Conservation (phyloP, 2,797 vertebrate species). For the Dicrostonyx torquatus region DNA sequence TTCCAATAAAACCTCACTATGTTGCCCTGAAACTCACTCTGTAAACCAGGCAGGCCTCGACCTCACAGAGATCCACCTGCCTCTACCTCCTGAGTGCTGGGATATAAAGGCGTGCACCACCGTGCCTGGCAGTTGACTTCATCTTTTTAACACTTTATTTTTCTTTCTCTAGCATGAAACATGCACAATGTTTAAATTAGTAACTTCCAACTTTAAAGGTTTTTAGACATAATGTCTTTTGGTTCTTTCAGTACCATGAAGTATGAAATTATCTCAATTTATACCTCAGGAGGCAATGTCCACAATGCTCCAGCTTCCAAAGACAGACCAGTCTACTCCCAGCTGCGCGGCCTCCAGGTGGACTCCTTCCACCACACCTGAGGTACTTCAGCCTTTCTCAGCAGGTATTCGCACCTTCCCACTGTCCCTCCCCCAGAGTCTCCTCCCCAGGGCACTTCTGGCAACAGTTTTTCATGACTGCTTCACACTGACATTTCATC, state of each 20-base stretch:
- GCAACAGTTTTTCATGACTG: background rate
- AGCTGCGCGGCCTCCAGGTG: background rate
- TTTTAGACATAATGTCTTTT: slow-evolving; percentile 20
- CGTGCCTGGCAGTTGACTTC: background rate
- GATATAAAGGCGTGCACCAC: background rate
- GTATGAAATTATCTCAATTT: background rate
- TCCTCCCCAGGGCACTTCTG: background rate
- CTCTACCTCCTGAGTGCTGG: background rate
- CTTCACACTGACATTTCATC: background rate
- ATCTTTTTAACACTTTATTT: background rate
- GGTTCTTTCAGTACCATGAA: slow-evolving; percentile 17
- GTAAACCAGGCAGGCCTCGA: background rate
- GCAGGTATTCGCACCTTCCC: background rate
- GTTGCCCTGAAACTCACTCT: background rate
- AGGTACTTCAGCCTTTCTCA: background rate
- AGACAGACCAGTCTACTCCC: background rate
- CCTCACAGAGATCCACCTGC: background rate
- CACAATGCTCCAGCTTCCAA: background rate
- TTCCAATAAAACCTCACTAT: background rate
- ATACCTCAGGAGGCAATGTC: background rate
- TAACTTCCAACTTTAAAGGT: background rate
- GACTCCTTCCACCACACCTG: background rate
- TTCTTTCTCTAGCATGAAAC: slow-evolving; percentile 22
- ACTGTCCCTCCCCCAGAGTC: background rate
- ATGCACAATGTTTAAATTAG: background rate